A percentile compares a stretch with the other conserved stretches of the same genome.
phyloP scores from a whole-genome alignment of 2,113 vertebrate species.

The Furnarius figulus region DNA sequence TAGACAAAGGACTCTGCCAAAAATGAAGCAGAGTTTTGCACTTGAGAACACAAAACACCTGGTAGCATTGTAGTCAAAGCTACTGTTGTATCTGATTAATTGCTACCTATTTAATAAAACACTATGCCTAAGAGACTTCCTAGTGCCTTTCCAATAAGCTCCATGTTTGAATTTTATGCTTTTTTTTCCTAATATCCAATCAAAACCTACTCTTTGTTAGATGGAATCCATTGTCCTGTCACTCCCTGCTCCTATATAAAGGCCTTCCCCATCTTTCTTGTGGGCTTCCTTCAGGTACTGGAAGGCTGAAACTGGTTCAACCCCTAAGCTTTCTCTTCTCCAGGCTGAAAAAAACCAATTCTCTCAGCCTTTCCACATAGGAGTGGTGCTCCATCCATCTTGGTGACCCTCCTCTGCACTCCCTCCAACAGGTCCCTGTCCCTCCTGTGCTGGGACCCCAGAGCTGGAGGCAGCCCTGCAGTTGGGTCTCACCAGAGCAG shows the following conservation, averaged over 20 bases:
- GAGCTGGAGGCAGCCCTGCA: not conserved
- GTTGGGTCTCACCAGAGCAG: not conserved
- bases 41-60: not conserved
- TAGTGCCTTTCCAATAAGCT: not conserved
- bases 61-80: not conserved
- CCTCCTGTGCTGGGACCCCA: not conserved
- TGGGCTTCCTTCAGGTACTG: not conserved
- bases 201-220: not conserved
- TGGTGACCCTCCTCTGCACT: not conserved
- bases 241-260: not conserved
- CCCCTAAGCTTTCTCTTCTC: not conserved
- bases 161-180: too few species aligned
- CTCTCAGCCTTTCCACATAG: not conserved
- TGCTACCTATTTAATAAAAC: not conserved
- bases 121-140: not conserved
- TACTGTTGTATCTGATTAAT: not conserved
- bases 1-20: not conserved
- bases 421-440: not conserved
- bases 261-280: not conserved
- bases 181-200: not conserved
- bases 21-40: not conserved
- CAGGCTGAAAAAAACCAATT: not conserved
- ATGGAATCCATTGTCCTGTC: not conserved
- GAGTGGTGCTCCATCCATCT: not conserved
- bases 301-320: not conserved